Evolutionary conservation across 2,113 vertebrate genomes (phyloP).

Genomic region (Stegostoma tigrinum): DNA sequence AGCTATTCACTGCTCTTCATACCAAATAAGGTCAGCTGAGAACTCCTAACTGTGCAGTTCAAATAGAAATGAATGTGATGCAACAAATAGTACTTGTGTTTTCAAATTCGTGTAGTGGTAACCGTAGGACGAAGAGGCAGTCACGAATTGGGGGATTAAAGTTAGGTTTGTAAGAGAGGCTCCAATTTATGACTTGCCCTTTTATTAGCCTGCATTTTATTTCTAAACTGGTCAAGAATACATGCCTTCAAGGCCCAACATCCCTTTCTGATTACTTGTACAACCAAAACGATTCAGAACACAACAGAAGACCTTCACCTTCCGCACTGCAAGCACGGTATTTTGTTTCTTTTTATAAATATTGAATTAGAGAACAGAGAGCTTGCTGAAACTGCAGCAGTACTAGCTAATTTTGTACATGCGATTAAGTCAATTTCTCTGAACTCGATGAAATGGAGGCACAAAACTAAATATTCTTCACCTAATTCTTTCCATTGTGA

Average conservation of each 20-base stretch:
- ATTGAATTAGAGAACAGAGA: background rate
- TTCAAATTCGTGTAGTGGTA: background rate
- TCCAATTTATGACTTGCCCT: constrained; percentile 11
- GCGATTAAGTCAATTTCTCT: background rate
- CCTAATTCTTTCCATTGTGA: background rate
- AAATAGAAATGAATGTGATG: background rate
- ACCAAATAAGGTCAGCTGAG: background rate
- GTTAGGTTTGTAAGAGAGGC: background rate
- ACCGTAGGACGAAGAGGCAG: background rate
- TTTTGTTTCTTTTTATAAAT: constrained; percentile 2
- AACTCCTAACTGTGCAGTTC: background rate
- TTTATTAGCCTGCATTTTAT: background rate
- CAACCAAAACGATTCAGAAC: background rate
- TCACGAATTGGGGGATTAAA: background rate
- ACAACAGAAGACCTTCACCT: background rate
- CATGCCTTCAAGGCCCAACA: background rate
- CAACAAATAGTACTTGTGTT: background rate
- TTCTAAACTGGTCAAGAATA: background rate
- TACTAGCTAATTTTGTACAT: background rate
- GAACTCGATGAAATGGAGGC: background rate
- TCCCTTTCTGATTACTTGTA: constrained; percentile 1
- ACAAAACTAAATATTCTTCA: background rate
- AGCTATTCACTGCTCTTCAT: too few relatives aligned
- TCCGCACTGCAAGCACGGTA: background rate
- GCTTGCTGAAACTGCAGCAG: background rate